Evolutionary conservation across 1,140 invertebrate genomes (phyloP).

Genomic region (Papilio xuthus): DNA sequence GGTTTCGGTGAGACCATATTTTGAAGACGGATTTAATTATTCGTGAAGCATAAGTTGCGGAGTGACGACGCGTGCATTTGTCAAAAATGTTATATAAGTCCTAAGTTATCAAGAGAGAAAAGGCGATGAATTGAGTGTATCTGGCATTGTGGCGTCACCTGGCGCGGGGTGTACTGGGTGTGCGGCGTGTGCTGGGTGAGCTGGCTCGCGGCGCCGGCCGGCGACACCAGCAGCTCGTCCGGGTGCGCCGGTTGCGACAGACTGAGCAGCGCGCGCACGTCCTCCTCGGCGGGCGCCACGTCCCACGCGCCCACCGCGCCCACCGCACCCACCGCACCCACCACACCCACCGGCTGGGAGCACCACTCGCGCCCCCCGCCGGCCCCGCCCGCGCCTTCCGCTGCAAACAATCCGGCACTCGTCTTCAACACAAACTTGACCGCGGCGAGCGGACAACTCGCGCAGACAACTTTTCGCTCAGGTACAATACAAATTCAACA

Average conservation of each 20-base stretch:
- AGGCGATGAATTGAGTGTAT: too few species aligned
- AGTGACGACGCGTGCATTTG: too few species aligned
- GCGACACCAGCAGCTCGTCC: constrained; percentile 92
- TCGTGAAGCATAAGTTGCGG: too few species aligned
- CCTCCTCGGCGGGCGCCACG: constrained; percentile 51
- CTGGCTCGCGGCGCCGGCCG: constrained; percentile 61
- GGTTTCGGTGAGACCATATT: too few species aligned
- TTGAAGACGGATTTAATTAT: too few species aligned
- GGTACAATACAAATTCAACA: too few species aligned
- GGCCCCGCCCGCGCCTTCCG: constrained; percentile 32
- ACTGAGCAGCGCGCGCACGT: constrained; percentile 81
- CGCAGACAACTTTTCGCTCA: too few species aligned
- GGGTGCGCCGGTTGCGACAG: constrained; percentile 94
- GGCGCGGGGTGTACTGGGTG: constrained; percentile 21
- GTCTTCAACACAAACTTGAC: too few species aligned
- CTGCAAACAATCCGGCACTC: background rate
- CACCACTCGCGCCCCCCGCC: constrained; percentile 50
- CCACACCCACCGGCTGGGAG: constrained; percentile 58
- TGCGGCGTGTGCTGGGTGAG: constrained; percentile 27
- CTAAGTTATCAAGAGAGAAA: too few species aligned
- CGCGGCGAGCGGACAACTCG: too few species aligned
- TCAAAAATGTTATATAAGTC: too few species aligned
- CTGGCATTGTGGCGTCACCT: too few species aligned
- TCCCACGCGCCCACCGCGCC: constrained; percentile 40
- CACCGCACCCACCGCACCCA: constrained; percentile 43